Evolutionary conservation across 2,797 vertebrate species (phyloP), one percentile per base, ranked within the genome.

Genomic region (Pogoniulus pusillus): DNA sequence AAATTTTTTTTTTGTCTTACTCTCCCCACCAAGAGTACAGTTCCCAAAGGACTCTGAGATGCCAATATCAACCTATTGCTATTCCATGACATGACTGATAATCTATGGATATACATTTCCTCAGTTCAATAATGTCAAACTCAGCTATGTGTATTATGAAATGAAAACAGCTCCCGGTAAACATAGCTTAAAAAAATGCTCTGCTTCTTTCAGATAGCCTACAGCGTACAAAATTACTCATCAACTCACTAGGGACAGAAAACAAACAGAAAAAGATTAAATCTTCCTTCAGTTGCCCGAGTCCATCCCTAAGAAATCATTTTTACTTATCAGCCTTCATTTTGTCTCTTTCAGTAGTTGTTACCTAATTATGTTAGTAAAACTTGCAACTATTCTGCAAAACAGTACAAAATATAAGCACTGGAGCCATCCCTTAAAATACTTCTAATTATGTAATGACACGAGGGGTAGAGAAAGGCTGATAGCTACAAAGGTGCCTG

Each of bases 41-140:
- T 35, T 82, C 54, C 55, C 34, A 78, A 84, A 77, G 69, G 26
- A 68, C 27, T 65, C 17, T 57, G 11, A 47, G 41, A 89, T 14
- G 63, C 43, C 39, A 93, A 16, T 63, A 82, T 58, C 66, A 85
- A 58, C 24, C 26, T 14, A 68, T 69, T 92, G 27, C 70, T 83
- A 43, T 70, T 84, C 39, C 65, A 85, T 63, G 37, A 53, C 45
- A 77, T 51, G 47, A 88, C 91, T 68, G 89, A 89, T 55, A 77
- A 86, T 72, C 41, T 91, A 62, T 14, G 11, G 43, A 77, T 84
- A 73, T 63, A 82, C 35, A 62, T 57, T 84, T 92, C 81, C 18
- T 73, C n/a, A 51, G 54, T 85, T 90, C 93, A 92, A 91, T 90
- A 76, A 74, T 51, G 34, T 29, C 57, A 65, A 93, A 87, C 62